Percentiles rank a stretch among this genome's conserved stretches.
Evolutionary conservation across 92 coral and sea anemone genomes (phyloP).

Genomic region (Phymanthus crucifer): DNA sequence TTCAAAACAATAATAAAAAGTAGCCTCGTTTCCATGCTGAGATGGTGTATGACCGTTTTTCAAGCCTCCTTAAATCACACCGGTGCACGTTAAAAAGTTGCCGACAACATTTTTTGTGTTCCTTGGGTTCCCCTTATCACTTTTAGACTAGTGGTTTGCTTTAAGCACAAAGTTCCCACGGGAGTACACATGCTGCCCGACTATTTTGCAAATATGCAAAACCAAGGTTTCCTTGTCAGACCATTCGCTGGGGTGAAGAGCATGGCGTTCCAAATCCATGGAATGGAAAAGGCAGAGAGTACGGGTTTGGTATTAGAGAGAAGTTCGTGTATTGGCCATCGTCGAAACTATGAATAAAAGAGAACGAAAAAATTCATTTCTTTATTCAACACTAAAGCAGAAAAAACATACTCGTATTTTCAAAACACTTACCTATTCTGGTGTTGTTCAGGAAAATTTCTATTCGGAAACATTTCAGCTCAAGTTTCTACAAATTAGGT

Average conservation of each 20-base stretch:
- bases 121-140: constrained; percentile 34
- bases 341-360: background rate
- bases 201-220: too few relatives aligned
- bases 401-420: too few relatives aligned
- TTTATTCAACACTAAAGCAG: background rate
- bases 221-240: background rate
- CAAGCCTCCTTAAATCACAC: constrained; percentile 7
- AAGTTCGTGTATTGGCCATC: background rate
- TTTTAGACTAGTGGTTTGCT: constrained; percentile 39
- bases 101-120: constrained; percentile 39
- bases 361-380: background rate
- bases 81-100: constrained; percentile 39
- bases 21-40: constrained; percentile 51
- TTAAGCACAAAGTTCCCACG: constrained; percentile 50
- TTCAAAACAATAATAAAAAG: background rate
- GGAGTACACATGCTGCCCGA: constrained; percentile 51
- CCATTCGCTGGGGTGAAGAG: background rate
- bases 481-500: too few relatives aligned
- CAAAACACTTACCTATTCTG: background rate
- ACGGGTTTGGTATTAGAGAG: background rate
- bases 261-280: background rate
- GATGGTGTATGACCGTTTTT: background rate
- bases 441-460: too few relatives aligned
- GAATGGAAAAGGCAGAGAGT: background rate
- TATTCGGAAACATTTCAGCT: background rate